A percentile compares a stretch with the other conserved stretches of the same genome.
Evolutionary conservation across 2,888 invertebrate species (phyloP).

Genomic region (Drosophila colorata): DNA sequence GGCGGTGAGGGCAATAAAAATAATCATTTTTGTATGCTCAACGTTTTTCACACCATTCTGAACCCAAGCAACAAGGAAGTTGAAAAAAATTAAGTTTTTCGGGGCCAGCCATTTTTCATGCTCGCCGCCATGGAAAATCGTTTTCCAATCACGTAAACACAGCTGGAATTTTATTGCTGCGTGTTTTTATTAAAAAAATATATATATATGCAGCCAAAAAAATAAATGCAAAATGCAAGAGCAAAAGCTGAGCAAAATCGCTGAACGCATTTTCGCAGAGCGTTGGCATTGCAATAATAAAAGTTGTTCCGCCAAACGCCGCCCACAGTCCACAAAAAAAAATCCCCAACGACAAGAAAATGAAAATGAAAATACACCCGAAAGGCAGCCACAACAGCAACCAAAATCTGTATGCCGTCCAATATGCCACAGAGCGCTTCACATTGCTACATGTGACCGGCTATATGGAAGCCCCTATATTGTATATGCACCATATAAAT

Average conservation of each 20-base stretch:
- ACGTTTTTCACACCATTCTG: conserved; percentile 51
- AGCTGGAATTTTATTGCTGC: conserved; percentile 80
- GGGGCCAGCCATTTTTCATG: conserved; percentile 61
- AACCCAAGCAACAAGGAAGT: conserved; percentile 6
- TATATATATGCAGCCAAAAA: conserved; percentile 3
- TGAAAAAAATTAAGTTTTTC: conserved; percentile 43
- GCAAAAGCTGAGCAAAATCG: conserved; percentile 61
- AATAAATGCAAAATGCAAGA: conserved; percentile 52
- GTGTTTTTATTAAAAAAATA: conserved; percentile 65
- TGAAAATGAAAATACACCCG: conserved; percentile 49
- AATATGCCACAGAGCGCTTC: conserved; percentile 53
- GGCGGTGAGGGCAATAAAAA: conserved; percentile 55
- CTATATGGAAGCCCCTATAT: conserved; percentile 40
- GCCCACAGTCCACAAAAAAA: conserved; percentile 27
- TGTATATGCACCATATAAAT: conserved; percentile 62
- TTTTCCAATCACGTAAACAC: conserved; percentile 80
- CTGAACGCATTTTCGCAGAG: conserved; percentile 71
- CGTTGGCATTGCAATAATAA: conserved; percentile 68
- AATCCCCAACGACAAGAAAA: conserved; percentile 49
- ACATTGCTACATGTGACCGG: conserved; percentile 36
- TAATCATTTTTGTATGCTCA: conserved; percentile 49
- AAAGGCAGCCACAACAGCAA: conserved; percentile 57
- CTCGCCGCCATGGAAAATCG: conserved; percentile 74
- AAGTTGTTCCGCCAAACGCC: conserved; percentile 55
- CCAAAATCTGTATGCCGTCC: conserved; percentile 63